Evolutionary conservation across 1,140 invertebrate genomes (phyloP).

Genomic region (Zaprionus capensis): DNA sequence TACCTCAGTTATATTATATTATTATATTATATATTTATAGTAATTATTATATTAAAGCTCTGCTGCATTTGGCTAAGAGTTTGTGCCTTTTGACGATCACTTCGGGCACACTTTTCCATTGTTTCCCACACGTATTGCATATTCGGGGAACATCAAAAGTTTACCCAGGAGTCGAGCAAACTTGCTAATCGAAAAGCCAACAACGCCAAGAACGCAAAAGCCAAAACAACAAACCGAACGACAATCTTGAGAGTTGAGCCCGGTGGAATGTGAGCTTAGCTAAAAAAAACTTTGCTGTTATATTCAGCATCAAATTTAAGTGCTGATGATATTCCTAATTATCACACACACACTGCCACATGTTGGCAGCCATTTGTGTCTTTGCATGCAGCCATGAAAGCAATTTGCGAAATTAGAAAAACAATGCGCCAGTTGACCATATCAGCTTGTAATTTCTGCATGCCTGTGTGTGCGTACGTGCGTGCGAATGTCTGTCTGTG

Average conservation of each 20-base stretch:
- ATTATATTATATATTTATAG: too few species aligned
- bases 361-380: constrained; percentile 32
- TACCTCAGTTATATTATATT: too few species aligned
- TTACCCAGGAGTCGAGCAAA: background rate
- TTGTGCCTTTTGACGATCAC: background rate
- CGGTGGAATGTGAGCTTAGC: constrained; percentile 22
- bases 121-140: background rate
- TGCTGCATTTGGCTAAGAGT: background rate
- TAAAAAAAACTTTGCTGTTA: constrained; percentile 64
- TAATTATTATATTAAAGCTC: too few species aligned
- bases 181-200: constrained; percentile 32
- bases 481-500: constrained; percentile 6
- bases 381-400: constrained; percentile 55
- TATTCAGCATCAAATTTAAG: constrained; percentile 75
- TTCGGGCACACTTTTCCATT: background rate
- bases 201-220: constrained; percentile 35
- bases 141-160: background rate
- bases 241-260: constrained; percentile 59
- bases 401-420: constrained; percentile 73
- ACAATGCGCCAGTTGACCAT: constrained; percentile 29
- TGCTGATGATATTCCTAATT: constrained; percentile 79
- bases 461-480: constrained; percentile 19
- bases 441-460: constrained; percentile 19
- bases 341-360: constrained; percentile 55
- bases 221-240: constrained; percentile 54